Evolutionary conservation across 2,113 vertebrate species (phyloP).

Genomic region (Naja naja): DNA sequence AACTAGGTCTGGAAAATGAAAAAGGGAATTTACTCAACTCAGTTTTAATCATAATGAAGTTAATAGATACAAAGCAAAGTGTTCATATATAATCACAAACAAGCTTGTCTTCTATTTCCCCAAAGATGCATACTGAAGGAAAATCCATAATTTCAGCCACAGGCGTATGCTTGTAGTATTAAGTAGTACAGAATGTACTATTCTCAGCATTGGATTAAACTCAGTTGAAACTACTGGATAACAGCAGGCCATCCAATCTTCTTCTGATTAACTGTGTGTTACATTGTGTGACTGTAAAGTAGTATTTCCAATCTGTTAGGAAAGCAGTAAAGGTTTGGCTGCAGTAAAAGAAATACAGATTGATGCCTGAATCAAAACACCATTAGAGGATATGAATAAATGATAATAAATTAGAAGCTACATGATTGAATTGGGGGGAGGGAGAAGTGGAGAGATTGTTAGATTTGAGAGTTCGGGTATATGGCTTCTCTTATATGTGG

Average conservation of each 20-base stretch:
- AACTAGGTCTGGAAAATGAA: not conserved
- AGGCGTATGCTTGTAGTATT: not conserved
- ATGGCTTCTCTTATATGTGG: not conserved
- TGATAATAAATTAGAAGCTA: not conserved
- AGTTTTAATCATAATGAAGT: not conserved
- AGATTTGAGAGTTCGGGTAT: not conserved
- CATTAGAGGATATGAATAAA: not conserved
- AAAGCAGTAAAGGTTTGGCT: not conserved
- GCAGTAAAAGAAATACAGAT: not conserved
- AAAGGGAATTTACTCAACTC: not conserved
- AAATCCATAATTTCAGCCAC: not conserved
- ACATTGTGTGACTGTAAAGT: constrained; percentile 22
- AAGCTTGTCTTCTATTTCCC: constrained; percentile 22
- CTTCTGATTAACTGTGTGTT: constrained; percentile 22
- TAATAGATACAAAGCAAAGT: not conserved
- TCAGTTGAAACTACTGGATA: constrained; percentile 3
- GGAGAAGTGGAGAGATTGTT: not conserved
- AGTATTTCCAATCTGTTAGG: not conserved
- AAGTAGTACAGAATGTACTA: not conserved
- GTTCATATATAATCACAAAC: not conserved
- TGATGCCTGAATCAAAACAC: not conserved
- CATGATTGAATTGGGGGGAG: not conserved
- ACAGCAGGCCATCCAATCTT: constrained; percentile 16
- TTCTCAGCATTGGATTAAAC: constrained; percentile 16
- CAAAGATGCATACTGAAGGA: not conserved